A percentile compares a stretch with the other conserved stretches of the same genome.
Evolutionary conservation across 2,113 vertebrate species (phyloP).

Genomic region (Xerus inauris): DNA sequence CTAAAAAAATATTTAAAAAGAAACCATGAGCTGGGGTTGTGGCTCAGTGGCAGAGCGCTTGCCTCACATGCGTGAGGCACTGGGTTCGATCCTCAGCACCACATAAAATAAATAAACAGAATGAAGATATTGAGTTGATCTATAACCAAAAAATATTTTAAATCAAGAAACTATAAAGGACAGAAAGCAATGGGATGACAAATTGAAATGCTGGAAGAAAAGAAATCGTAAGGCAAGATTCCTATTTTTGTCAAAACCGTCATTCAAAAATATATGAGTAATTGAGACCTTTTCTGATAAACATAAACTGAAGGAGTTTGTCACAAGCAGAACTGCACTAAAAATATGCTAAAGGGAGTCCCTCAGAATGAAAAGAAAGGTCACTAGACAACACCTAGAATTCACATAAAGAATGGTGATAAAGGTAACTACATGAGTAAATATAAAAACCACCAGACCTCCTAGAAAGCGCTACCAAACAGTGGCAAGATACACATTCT

Average conservation of each 20-base stretch:
- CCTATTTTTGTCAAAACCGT: background rate
- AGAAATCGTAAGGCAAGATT: background rate
- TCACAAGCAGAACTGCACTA: background rate
- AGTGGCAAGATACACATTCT: background rate
- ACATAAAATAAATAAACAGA: too few relatives aligned
- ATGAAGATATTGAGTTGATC: too few relatives aligned
- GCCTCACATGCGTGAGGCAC: too few relatives aligned
- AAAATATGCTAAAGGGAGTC: background rate
- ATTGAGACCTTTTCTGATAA: background rate
- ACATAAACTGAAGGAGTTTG: background rate
- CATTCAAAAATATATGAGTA: background rate
- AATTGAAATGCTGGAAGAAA: background rate
- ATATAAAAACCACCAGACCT: background rate
- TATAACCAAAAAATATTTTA: too few relatives aligned
- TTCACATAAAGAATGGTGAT: background rate
- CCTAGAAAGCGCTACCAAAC: background rate
- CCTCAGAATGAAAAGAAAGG: background rate
- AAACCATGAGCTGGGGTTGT: too few relatives aligned
- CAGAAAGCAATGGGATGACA: too few relatives aligned
- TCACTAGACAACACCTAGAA: background rate
- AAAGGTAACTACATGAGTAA: background rate
- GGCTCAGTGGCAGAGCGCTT: too few relatives aligned
- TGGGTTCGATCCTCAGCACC: too few relatives aligned
- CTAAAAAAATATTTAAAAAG: too few relatives aligned
- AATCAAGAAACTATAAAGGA: too few relatives aligned